These are phyloP conservation scores for Platycercus adscitus DNA, from an alignment of 2,113 vertebrate species.

Conservation along the genomic window DNA sequence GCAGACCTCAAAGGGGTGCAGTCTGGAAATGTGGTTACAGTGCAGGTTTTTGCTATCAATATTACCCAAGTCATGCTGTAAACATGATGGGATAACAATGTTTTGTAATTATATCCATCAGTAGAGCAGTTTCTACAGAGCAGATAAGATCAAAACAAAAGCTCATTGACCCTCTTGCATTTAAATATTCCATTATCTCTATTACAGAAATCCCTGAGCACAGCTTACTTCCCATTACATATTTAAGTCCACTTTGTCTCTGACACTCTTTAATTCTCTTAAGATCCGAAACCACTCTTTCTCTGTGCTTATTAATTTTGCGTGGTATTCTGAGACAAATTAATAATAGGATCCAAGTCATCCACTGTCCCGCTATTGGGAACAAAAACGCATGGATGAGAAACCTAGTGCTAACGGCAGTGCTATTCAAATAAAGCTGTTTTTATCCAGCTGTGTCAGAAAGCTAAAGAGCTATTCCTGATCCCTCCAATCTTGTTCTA, in stretches of 20 bases:
- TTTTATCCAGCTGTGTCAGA: not conserved
- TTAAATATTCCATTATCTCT: constrained; percentile 13
- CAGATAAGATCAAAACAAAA: constrained; percentile 2
- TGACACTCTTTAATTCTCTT: not conserved
- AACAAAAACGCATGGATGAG: not conserved
- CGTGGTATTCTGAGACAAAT: not conserved
- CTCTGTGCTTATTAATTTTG: constrained; percentile 18
- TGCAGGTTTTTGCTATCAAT: not conserved
- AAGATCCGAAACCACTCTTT: constrained; percentile 2
- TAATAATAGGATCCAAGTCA: not conserved
- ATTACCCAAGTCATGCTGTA: not conserved
- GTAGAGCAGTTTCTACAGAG: not conserved
- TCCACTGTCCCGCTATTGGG: not conserved
- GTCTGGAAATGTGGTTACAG: not conserved
- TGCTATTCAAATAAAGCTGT: not conserved
- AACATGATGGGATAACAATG: not conserved
- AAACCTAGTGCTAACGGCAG: not conserved
- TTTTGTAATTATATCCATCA: not conserved
- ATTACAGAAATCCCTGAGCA: not conserved
- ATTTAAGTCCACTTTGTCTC: not conserved
- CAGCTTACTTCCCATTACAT: not conserved
- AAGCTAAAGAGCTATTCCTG: not conserved
- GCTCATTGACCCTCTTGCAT: not conserved
- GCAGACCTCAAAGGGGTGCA: not conserved
- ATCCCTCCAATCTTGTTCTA: not conserved